A percentile compares a stretch with the other conserved stretches of the same genome.
phyloP scores from a whole-genome alignment of 2,797 vertebrate species.

The Karalla daura region DNA sequence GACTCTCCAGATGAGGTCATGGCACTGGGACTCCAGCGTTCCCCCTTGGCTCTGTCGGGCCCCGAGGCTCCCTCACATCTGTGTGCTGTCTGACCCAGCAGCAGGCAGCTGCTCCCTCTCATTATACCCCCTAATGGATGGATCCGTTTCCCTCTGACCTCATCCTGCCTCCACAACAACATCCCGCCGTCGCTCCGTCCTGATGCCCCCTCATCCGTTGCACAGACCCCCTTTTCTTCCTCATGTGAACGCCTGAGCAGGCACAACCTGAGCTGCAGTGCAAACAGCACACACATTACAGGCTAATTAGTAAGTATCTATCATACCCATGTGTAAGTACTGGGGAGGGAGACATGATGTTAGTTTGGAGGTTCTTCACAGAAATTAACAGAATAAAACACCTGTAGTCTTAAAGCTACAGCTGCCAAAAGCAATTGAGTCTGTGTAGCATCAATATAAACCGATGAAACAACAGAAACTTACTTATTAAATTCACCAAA shows the following conservation, averaged over 20 bases:
- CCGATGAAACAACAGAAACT: too few species aligned
- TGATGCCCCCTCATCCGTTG: constrained; percentile 37
- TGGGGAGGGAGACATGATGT: background rate
- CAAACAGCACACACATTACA: constrained; percentile 11
- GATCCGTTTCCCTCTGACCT: constrained; percentile 84
- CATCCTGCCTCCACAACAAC: constrained; percentile 76
- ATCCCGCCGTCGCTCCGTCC: constrained; percentile 55
- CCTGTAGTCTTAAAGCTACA: too few species aligned
- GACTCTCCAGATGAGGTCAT: constrained; percentile 68
- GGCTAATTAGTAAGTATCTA: background rate
- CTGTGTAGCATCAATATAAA: too few species aligned
- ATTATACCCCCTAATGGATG: constrained; percentile 82
- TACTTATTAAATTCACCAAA: too few species aligned
- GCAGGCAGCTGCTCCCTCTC: constrained; percentile 84
- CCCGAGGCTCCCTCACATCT: constrained; percentile 74
- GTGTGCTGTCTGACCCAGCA: constrained; percentile 69
- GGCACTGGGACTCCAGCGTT: constrained; percentile 37
- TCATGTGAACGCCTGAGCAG: constrained; percentile 21
- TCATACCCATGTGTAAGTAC: background rate
- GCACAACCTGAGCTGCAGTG: constrained; percentile 2
- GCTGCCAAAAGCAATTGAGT: too few species aligned
- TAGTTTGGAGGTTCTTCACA: too few species aligned
- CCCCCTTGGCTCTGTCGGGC: constrained; percentile 32
- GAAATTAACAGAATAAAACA: too few species aligned
- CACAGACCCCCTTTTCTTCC: constrained; percentile 18